Conservation (phyloP, 2,797 vertebrate species). For the Liasis olivaceus region DNA sequence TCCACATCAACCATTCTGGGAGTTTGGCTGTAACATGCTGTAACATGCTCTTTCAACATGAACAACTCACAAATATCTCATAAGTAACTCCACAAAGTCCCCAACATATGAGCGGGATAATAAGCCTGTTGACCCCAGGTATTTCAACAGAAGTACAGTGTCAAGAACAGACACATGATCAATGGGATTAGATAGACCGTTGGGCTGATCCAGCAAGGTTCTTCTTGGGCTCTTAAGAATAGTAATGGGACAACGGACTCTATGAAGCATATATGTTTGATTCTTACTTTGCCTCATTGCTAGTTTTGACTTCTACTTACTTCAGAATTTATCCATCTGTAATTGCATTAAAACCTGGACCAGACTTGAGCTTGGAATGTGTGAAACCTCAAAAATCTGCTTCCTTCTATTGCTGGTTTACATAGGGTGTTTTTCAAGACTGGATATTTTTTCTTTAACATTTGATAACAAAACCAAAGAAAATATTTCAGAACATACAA, state of each 20-base stretch:
- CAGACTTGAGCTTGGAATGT: background rate
- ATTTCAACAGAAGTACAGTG: background rate
- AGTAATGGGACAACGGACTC: background rate
- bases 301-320: background rate
- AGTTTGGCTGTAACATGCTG: background rate
- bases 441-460: no score
- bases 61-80: background rate
- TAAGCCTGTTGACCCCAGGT: background rate
- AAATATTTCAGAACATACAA: no score
- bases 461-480: no score
- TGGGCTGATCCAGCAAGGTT: background rate
- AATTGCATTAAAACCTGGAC: background rate
- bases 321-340: background rate
- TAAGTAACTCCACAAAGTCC: no score
- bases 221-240: background rate
- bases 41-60: background rate
- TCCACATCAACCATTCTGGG: background rate
- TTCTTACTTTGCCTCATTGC: background rate
- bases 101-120: background rate
- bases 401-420: background rate
- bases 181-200: background rate
- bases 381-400: background rate
- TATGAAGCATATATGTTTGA: background rate
- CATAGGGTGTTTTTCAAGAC: background rate
- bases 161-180: background rate